phyloP scores from a whole-genome alignment of 2,113 vertebrate genomes.

The Varanus komodoensis region DNA sequence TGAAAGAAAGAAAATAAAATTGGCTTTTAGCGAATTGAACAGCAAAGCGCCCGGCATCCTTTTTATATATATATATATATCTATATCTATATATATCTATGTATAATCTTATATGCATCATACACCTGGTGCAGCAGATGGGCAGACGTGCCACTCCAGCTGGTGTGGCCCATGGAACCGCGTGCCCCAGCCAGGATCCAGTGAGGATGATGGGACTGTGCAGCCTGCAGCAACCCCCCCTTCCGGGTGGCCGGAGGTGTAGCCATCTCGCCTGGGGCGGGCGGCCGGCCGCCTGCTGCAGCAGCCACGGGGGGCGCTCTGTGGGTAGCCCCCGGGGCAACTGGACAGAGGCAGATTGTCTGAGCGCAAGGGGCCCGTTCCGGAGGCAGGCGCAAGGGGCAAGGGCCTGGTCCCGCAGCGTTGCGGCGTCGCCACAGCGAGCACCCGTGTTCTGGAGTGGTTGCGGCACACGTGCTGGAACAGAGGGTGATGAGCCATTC shows the following conservation, averaged over 20 bases:
- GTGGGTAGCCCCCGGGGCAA: not conserved
- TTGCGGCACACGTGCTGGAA: not conserved
- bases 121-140: constrained; percentile 65
- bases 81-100: constrained; percentile 63
- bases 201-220: not conserved
- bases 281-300: no score
- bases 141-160: no score
- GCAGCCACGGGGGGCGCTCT: no score
- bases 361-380: not conserved
- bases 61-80: constrained; percentile 70
- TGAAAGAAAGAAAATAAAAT: constrained; percentile 67
- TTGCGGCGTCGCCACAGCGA: no score
- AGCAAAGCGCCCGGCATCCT: constrained; percentile 63
- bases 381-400: not conserved
- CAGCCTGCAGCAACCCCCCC: not conserved
- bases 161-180: no score
- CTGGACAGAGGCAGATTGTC: not conserved
- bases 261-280: not conserved
- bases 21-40: constrained; percentile 65
- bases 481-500: accelerated
- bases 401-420: not conserved
- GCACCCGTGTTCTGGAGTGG: no score
- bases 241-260: not conserved
- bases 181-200: not conserved
- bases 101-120: not conserved